Evolutionary conservation across 1,140 invertebrate species (phyloP).

Genomic region (Argopecten irradians): DNA sequence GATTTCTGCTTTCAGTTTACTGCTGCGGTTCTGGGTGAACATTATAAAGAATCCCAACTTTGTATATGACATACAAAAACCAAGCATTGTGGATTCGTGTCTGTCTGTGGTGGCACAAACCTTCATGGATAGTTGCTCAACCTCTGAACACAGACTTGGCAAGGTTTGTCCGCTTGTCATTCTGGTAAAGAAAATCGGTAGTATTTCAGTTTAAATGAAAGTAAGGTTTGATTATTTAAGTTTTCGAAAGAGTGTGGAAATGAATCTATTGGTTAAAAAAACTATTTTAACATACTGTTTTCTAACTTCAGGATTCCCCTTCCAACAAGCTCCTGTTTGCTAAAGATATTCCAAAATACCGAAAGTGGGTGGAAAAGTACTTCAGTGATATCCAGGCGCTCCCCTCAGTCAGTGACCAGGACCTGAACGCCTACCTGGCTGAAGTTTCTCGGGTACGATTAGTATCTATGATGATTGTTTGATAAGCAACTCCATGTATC

Average conservation of each 20-base stretch:
- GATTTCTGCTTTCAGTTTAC: conserved; percentile 79
- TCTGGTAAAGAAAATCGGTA: background rate
- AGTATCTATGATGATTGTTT: no score
- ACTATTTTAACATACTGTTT: background rate
- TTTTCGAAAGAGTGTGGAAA: background rate
- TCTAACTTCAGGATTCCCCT: conserved; percentile 73
- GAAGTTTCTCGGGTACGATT: conserved; percentile 93
- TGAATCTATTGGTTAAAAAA: background rate
- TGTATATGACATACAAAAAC: conserved; percentile 99
- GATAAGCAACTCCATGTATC: no score
- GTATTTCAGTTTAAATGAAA: background rate
- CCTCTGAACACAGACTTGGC: conserved; percentile 98
- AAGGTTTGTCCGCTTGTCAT: conserved; percentile 82
- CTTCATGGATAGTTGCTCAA: conserved; percentile 99
- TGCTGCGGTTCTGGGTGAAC: conserved; percentile 97
- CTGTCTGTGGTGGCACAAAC: conserved; percentile 99
- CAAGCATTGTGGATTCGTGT: conserved; percentile 99
- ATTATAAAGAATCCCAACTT: conserved; percentile 99
- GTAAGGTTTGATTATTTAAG: background rate
- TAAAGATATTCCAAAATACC: conserved; percentile 76
- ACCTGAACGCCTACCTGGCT: conserved; percentile 98
- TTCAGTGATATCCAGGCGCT: conserved; percentile 83
- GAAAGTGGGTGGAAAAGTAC: conserved; percentile 77
- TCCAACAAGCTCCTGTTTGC: conserved; percentile 77
- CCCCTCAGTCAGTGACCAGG: conserved; percentile 98